Evolutionary conservation across 2,888 invertebrate genomes (phyloP).

Genomic region (Idaea dimidiata): DNA sequence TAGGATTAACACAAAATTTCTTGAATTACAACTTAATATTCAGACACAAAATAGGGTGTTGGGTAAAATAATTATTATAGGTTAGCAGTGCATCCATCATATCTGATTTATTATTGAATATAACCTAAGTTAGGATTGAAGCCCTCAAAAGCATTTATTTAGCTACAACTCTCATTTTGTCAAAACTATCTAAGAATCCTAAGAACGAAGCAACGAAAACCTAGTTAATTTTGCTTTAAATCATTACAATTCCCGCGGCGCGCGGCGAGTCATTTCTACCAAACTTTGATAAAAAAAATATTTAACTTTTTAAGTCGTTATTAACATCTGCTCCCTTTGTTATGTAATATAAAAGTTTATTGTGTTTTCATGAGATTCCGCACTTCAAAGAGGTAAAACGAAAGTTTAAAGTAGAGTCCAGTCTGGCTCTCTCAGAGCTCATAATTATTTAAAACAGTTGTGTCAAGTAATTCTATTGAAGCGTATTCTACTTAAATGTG

Average conservation of each 20-base stretch:
- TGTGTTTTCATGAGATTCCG: conserved; percentile 27
- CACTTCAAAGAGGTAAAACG: conserved; percentile 28
- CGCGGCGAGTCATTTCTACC: conserved; percentile 47
- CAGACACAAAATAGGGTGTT: no score
- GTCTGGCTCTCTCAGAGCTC: conserved; percentile 9
- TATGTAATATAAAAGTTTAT: conserved; percentile 36
- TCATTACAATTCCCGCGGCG: conserved; percentile 25
- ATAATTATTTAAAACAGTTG: conserved; percentile 9
- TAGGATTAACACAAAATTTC: no score
- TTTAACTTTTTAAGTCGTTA: conserved; percentile 46
- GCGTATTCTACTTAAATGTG: neutral
- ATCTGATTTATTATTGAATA: no score
- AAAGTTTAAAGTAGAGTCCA: conserved; percentile 12
- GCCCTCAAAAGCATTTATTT: no score
- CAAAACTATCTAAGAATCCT: neutral
- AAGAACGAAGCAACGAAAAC: neutral
- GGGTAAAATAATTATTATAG: no score
- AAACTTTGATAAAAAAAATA: conserved; percentile 43
- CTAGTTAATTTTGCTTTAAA: conserved; percentile 6
- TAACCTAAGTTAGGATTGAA: no score
- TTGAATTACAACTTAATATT: no score
- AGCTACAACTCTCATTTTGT: neutral
- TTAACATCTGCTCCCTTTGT: conserved; percentile 46
- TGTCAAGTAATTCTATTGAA: neutral
- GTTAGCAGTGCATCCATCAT: no score